Evolutionary conservation across 2,797 vertebrate species (phyloP), one percentile per base, ranked within the genome.

Genomic region (Hypotaenidia philippensis): DNA sequence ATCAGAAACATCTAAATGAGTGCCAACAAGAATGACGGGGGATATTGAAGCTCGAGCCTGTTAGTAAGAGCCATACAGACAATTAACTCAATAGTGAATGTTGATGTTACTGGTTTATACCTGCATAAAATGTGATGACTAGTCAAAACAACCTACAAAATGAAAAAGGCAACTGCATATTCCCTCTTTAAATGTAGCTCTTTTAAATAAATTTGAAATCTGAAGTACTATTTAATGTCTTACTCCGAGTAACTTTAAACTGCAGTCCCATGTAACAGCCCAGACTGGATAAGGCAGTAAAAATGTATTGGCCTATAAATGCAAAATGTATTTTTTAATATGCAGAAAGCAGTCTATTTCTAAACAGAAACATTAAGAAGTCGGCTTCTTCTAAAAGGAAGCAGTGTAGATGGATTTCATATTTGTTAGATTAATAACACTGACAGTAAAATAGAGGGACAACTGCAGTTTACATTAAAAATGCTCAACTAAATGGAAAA

Each of bases 1-100:
- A 72, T 98, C 98, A 71, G 98, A 98, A 94, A 98, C 82, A 61
- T 99, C 99, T 29, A 98, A 94, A 93, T 99, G 99, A 16, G 99
- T 99, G 75, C 99, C 99, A 68, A 99, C 98, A 59, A 99, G 98
- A 95, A 99, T 99, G 76, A 99, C 99, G 0, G 99, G 99, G 20
- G 99, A 99, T 20, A 98, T 97, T 2, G 99, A 99, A 18, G 99
- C 99, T 6, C 98, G 97, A 3, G 99, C 99, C 99, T 99, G 82
- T 9, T 64, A 89, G 20, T 41, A 32, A 94, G 44, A 91, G 16
- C 66, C 53, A 72, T 9, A 83, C 3, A 68, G 41, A 1, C 12
- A 1, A 83, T 49, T 32, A 66, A 77, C 53, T 87, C 86, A 71
- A 9, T 14, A 79, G 57, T 26, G 7, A 80, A 61, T 32, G 22